These are phyloP conservation scores for Nymphalis io DNA, from an alignment of 1,140 invertebrate genomes.

Conservation along the genomic window DNA sequence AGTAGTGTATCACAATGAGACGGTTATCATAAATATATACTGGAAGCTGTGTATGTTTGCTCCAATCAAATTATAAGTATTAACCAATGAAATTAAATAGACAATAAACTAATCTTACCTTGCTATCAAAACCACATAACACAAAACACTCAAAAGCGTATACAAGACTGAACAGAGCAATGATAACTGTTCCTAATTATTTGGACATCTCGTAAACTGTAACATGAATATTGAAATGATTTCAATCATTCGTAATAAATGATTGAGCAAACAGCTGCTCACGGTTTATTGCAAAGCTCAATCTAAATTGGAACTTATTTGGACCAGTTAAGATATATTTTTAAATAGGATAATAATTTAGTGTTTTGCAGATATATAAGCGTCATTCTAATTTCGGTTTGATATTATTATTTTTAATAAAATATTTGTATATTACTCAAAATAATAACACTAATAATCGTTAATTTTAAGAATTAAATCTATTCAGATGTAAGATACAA, in stretches of 20 bases:
- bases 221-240: conserved; percentile 39
- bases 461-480: too few species aligned
- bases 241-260: conserved; percentile 46
- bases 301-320: neutral
- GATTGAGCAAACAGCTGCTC: conserved; percentile 34
- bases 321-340: neutral
- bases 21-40: too few species aligned
- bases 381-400: neutral
- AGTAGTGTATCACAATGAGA: too few species aligned
- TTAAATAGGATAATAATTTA: neutral
- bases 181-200: conserved; percentile 35
- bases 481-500: too few species aligned
- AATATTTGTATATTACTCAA: too few species aligned
- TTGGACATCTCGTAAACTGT: conserved; percentile 35
- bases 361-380: neutral
- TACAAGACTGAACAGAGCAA: neutral
- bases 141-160: conserved; percentile 10
- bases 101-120: neutral
- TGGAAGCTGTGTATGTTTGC: too few species aligned
- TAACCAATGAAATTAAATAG: too few species aligned
- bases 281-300: neutral
- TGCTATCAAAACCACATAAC: neutral
- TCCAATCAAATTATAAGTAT: too few species aligned
- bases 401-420: neutral
- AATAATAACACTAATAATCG: too few species aligned